These are phyloP conservation scores for Cebus imitator DNA, from an alignment of 2,113 vertebrate species.

Conservation along the genomic window DNA sequence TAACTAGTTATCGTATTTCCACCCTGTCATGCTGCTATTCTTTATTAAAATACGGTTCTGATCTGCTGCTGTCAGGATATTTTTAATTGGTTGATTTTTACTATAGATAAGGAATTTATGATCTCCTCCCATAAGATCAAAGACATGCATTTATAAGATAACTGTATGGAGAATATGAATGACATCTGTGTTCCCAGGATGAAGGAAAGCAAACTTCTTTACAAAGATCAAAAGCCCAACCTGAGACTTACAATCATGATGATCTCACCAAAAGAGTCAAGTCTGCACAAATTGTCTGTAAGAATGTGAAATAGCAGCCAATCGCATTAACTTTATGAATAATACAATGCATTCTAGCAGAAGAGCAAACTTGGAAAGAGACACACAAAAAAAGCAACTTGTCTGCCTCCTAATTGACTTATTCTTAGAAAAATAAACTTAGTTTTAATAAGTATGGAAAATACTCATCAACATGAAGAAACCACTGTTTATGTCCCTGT, in stretches of 20 bases:
- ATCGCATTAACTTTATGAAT: constrained; percentile 62
- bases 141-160: constrained; percentile 48
- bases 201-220: constrained; percentile 40
- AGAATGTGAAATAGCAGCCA: constrained; percentile 45
- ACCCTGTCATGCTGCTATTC: neutral
- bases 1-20: neutral
- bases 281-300: constrained; percentile 55
- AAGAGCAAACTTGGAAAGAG: constrained; percentile 25
- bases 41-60: constrained; percentile 43
- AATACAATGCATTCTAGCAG: constrained; percentile 48
- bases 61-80: constrained; percentile 18
- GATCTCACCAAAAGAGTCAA: constrained; percentile 60
- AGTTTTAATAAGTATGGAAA: constrained; percentile 31
- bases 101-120: constrained; percentile 24
- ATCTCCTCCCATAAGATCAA: constrained; percentile 46
- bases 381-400: constrained; percentile 48
- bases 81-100: constrained; percentile 65
- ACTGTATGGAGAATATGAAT: neutral
- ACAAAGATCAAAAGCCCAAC: constrained; percentile 65
- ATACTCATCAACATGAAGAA: constrained; percentile 30
- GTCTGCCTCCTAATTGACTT: constrained; percentile 39
- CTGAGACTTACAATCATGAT: constrained; percentile 45
- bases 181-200: constrained; percentile 56
- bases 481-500: neutral
- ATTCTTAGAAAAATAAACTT: neutral